phyloP scores from a whole-genome alignment of 2,113 vertebrate genomes.

The Erpornis zantholeuca region DNA sequence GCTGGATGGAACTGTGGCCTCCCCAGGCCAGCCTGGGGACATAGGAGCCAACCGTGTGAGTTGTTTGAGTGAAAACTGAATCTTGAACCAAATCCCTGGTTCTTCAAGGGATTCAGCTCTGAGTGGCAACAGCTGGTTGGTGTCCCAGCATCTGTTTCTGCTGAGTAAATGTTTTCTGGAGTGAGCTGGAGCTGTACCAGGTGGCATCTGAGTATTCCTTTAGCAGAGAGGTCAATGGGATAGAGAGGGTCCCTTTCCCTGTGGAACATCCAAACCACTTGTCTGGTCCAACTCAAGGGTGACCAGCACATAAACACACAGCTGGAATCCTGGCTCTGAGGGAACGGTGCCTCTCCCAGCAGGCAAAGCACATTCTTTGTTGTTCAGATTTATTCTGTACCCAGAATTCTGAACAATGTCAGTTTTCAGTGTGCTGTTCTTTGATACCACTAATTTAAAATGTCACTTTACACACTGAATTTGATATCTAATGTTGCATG shows the following conservation, averaged over 20 bases:
- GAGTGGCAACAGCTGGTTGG: not conserved
- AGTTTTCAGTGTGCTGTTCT: not conserved
- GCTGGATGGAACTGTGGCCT: not conserved
- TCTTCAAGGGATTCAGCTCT: not conserved
- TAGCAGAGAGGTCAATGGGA: accelerated
- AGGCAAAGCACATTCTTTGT: not conserved
- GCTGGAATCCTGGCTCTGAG: not conserved
- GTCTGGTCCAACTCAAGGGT: not conserved
- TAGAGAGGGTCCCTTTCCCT: not conserved
- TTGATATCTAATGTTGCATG: accelerated
- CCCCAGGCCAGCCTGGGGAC: not conserved
- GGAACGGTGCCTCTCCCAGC: accelerated
- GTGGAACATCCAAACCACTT: not conserved
- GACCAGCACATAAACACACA: not conserved
- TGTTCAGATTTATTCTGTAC: not conserved
- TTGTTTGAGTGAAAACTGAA: not conserved
- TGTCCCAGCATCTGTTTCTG: not conserved
- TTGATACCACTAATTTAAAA: not conserved
- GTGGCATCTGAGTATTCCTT: not conserved
- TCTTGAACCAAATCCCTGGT: not conserved
- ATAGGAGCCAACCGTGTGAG: accelerated
- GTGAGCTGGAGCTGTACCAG: not conserved
- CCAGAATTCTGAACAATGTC: not conserved
- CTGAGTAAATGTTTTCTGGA: not conserved
- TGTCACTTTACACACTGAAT: not conserved